Base-by-base conservation (phyloP, 2,888 invertebrate species). In the Hoplodrina blanda region DNA sequence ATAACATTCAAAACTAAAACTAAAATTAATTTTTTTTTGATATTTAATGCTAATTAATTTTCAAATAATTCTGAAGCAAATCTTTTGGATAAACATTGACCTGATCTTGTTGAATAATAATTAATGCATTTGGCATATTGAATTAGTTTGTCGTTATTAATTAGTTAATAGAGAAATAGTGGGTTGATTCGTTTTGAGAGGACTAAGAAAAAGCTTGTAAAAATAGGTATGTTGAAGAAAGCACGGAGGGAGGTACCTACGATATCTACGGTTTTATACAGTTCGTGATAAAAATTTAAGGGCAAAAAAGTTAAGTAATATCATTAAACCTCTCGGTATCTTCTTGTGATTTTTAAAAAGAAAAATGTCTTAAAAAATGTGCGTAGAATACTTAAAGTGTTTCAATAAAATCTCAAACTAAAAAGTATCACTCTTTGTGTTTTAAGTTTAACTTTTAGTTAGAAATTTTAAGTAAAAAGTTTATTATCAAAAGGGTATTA, bases 301-400 rank as follows among this genome's bases (percentile, higher is more conserved):
- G 3, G 4, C 6, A 17, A 37, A 70, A 41, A 69, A 71, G 17
- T 60, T 70, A 37, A 19, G 25, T 19, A 15, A 30, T n/a, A 6
- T 19, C 30, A 20, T 41, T 41, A 55, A 61, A 19, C 30, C 11
- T 61, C 11, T 30, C 11, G 11, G 37, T 49, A 30, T 60, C 19
- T 55, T 55, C 4, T 49, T 7, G 4, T 20, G 19, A 20, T 41
- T 54, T 46, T 54, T 13, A 4, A 55, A 30, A 41, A 41, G 37
- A 19, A 71, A 55, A 70, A 37, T 53, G 1, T 52, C 17, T 25
- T 53, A 10, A 10, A 41, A 70, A 46, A 54, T 41, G 5, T 49
- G 54, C 46, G 5, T 17, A 30, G 25, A 59, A 54, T 17, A 49
- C 33, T 54, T 20, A 10, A 56, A 41, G 6, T 25, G 13, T 50